Conservation (phyloP, 1,140 invertebrate species). For the Acromyrmex echinatior region DNA sequence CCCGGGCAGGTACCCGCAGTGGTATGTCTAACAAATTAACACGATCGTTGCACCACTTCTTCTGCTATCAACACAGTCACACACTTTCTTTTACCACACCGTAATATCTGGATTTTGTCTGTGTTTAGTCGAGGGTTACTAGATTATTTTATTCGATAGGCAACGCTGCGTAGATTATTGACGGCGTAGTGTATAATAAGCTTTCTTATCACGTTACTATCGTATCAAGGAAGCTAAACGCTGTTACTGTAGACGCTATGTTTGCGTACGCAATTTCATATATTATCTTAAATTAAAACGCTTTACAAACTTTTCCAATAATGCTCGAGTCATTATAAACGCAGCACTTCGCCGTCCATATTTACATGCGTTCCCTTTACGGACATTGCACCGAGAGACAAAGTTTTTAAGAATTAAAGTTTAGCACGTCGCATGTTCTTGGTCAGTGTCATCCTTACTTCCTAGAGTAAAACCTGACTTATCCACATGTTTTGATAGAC, state of each 20-base stretch:
- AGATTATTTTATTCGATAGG: constrained; percentile 69
- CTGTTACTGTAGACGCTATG: background rate
- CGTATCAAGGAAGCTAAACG: background rate
- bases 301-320: background rate
- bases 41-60: constrained; percentile 72
- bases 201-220: background rate
- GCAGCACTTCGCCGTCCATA: constrained; percentile 49
- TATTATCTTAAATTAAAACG: constrained; percentile 33
- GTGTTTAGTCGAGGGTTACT: constrained; percentile 73
- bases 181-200: constrained; percentile 43
- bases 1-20: constrained; percentile 96
- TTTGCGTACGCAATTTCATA: background rate
- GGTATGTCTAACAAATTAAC: constrained; percentile 89
- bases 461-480: constrained; percentile 64
- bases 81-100: constrained; percentile 72
- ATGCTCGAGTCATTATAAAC: background rate
- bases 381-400: constrained; percentile 74
- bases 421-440: constrained; percentile 85
- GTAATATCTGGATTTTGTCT: constrained; percentile 74
- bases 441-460: constrained; percentile 77
- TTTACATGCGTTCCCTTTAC: constrained; percentile 67
- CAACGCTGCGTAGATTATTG: constrained; percentile 64
- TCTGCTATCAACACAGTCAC: constrained; percentile 75
- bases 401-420: constrained; percentile 74
- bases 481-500: constrained; percentile 74